A percentile compares a stretch with the other conserved stretches of the same genome.
phyloP scores from a whole-genome alignment of 1,140 invertebrate species.

The Drosophila rhopaloa region DNA sequence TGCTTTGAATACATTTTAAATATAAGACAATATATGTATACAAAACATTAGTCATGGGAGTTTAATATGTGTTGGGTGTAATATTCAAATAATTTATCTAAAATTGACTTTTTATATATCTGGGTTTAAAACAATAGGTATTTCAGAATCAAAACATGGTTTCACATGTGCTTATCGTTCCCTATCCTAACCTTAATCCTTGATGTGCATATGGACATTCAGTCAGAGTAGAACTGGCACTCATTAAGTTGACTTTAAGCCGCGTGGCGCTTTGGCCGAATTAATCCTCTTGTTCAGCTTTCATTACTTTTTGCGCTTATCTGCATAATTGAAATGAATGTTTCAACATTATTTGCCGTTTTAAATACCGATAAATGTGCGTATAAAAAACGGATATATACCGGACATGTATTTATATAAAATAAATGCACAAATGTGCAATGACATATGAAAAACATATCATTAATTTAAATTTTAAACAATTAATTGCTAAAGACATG shows the following conservation, averaged over 20 bases:
- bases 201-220: background rate
- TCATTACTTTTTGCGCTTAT: constrained; percentile 81
- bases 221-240: constrained; percentile 44
- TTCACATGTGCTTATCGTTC: background rate
- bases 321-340: constrained; percentile 81
- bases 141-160: background rate
- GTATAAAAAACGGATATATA: constrained; percentile 17
- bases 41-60: too few relatives aligned
- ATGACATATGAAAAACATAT: constrained; percentile 81
- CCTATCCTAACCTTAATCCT: background rate
- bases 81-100: too few relatives aligned
- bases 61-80: too few relatives aligned
- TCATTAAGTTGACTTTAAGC: constrained; percentile 80
- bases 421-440: constrained; percentile 59
- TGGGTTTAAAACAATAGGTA: too few relatives aligned
- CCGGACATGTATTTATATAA: constrained; percentile 33
- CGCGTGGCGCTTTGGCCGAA: constrained; percentile 42
- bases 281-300: constrained; percentile 80
- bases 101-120: too few relatives aligned
- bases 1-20: too few relatives aligned
- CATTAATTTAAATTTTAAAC: constrained; percentile 83
- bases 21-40: too few relatives aligned
- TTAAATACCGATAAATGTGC: constrained; percentile 31
- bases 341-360: constrained; percentile 68
- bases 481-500: constrained; percentile 78